Evolutionary conservation across 1,140 invertebrate genomes (phyloP).

Genomic region (Ostrea denselamellosa): DNA sequence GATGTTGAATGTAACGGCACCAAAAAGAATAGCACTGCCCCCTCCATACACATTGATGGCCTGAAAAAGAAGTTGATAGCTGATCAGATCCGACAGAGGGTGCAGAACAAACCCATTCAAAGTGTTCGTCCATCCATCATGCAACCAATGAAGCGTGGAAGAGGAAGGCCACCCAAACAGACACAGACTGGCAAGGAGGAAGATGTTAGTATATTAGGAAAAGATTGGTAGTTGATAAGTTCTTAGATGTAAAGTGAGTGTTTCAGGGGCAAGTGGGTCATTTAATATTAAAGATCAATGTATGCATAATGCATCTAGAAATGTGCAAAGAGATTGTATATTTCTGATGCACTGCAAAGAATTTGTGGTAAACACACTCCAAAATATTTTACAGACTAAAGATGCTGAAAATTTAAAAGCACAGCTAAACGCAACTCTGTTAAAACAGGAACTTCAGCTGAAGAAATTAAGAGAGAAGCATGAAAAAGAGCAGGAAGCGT

Average conservation of each 20-base stretch:
- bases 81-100: slow-evolving; percentile 71
- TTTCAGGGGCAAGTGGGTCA: not conserved
- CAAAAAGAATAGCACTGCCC: slow-evolving; percentile 36
- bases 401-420: not conserved
- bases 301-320: not conserved
- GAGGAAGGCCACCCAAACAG: slow-evolving; percentile 62
- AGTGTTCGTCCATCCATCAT: slow-evolving; percentile 53
- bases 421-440: slow-evolving; percentile 15
- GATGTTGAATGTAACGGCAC: slow-evolving; percentile 14
- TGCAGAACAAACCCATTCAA: slow-evolving; percentile 61
- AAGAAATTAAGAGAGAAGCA: slow-evolving; percentile 8
- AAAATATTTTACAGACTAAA: slow-evolving; percentile 1
- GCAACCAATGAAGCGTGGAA: slow-evolving; percentile 58
- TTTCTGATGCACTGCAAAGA: not conserved
- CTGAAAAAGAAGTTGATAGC: slow-evolving; percentile 70
- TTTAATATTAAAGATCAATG: too few relatives aligned
- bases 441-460: slow-evolving; percentile 30
- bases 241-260: not conserved
- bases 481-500: not conserved
- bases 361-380: not conserved
- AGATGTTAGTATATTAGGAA: not conserved
- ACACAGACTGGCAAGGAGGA: not conserved
- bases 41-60: slow-evolving; percentile 68
- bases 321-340: not conserved
- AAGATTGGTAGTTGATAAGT: not conserved